Conservation (phyloP, 2,797 vertebrate species). For the Macroramphosus scolopax region DNA sequence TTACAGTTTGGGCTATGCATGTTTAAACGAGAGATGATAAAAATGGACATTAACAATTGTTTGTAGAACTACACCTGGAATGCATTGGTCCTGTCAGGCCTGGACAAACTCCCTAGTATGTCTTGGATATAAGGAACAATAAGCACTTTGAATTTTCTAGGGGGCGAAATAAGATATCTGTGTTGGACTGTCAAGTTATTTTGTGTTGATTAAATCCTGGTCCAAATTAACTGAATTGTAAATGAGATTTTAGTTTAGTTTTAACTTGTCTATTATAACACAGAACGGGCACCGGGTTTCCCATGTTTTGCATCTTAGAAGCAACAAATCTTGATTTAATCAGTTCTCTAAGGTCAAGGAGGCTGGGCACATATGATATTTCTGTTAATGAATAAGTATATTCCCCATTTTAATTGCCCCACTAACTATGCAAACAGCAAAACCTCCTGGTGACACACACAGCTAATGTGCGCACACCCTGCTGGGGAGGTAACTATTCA, state of each 20-base stretch:
- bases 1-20: neutral
- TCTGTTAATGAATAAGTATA: conserved; percentile 6
- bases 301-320: neutral
- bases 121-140: conserved; percentile 16
- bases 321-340: neutral
- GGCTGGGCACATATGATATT: neutral
- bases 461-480: conserved; percentile 18
- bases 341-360: neutral
- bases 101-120: conserved; percentile 23
- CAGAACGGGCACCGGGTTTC: too few relatives aligned
- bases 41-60: conserved; percentile 51
- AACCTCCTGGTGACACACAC: conserved; percentile 32
- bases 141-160: conserved; percentile 9
- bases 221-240: too few relatives aligned
- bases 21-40: conserved; percentile 35
- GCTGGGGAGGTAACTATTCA: conserved; percentile 12
- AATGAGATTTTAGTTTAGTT: too few relatives aligned
- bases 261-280: too few relatives aligned
- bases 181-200: conserved; percentile 21
- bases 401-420: conserved; percentile 13
- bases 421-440: conserved; percentile 27
- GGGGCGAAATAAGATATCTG: conserved; percentile 22
- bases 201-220: conserved; percentile 14
- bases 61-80: conserved; percentile 61
- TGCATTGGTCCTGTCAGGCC: conserved; percentile 57